phyloP scores from a whole-genome alignment of 2,113 vertebrate genomes.

The Cyphomyrus plagiostoma region DNA sequence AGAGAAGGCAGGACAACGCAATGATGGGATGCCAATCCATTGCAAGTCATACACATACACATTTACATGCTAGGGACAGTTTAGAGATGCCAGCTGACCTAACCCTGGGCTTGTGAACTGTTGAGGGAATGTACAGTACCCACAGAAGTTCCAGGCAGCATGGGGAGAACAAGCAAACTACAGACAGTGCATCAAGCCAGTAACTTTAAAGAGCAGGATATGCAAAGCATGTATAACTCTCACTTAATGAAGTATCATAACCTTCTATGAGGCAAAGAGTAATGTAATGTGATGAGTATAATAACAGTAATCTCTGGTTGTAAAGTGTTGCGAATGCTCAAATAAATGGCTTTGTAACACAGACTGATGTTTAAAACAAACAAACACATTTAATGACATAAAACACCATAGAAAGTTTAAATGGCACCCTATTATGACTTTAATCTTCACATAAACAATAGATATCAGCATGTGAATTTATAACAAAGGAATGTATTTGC shows the following conservation, averaged over 20 bases:
- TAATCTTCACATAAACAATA: background rate
- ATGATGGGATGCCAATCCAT: background rate
- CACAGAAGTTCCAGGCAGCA: background rate
- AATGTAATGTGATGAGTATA: background rate
- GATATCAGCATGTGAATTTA: background rate
- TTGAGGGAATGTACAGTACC: background rate
- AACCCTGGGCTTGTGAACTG: background rate
- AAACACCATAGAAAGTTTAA: background rate
- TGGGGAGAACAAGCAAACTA: background rate
- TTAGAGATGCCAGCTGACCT: background rate
- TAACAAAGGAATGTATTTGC: background rate
- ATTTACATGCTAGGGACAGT: background rate
- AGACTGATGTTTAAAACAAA: background rate
- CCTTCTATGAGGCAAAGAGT: background rate
- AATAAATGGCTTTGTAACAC: background rate
- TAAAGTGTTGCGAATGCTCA: background rate
- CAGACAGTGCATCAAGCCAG: background rate
- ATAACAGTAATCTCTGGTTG: background rate
- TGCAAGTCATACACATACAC: background rate
- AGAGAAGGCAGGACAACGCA: background rate
- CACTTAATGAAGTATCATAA: background rate
- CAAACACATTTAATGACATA: background rate
- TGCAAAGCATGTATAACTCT: background rate
- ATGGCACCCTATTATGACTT: background rate
- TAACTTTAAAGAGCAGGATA: background rate